These are phyloP conservation scores for Nymphalis polychloros DNA, from an alignment of 2,888 invertebrate species.

Conservation along the genomic window DNA sequence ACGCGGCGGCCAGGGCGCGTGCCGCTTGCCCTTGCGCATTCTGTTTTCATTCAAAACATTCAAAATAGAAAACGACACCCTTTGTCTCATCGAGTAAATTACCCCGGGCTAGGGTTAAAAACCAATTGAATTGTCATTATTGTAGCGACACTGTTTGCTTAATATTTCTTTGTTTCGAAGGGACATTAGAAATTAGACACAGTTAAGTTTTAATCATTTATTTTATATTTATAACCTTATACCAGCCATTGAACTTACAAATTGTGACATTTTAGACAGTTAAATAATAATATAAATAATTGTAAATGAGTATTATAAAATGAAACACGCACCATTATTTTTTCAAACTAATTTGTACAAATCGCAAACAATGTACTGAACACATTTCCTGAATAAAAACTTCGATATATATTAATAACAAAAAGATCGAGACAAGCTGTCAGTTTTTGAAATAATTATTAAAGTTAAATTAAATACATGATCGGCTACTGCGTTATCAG, in stretches of 20 bases:
- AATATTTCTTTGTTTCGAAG: conserved; percentile 28
- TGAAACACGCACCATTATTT: conserved; percentile 28
- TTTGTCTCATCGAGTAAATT: conserved; percentile 73
- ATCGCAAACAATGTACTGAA: neutral
- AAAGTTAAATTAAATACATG: too few relatives aligned
- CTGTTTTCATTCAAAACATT: conserved; percentile 75
- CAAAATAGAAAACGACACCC: conserved; percentile 72
- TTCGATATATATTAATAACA: too few relatives aligned
- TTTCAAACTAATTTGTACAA: conserved; percentile 20
- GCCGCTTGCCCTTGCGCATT: conserved; percentile 56
- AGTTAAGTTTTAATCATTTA: conserved; percentile 51
- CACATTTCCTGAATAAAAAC: too few relatives aligned
- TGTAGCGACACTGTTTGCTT: conserved; percentile 55
- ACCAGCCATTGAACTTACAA: conserved; percentile 48
- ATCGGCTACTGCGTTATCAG: too few relatives aligned
- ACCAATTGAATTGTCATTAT: conserved; percentile 77
- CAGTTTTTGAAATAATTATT: neutral
- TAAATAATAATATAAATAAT: conserved; percentile 34
- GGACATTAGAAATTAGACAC: conserved; percentile 38
- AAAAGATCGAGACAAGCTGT: too few relatives aligned
- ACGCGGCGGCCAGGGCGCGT: conserved; percentile 54
- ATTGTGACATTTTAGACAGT: conserved; percentile 40
- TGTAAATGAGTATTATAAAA: conserved; percentile 50
- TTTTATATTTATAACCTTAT: conserved; percentile 49
- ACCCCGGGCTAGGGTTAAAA: conserved; percentile 73